phyloP scores from a whole-genome alignment of 2,888 invertebrate genomes.

The Melinopterus prodromus region DNA sequence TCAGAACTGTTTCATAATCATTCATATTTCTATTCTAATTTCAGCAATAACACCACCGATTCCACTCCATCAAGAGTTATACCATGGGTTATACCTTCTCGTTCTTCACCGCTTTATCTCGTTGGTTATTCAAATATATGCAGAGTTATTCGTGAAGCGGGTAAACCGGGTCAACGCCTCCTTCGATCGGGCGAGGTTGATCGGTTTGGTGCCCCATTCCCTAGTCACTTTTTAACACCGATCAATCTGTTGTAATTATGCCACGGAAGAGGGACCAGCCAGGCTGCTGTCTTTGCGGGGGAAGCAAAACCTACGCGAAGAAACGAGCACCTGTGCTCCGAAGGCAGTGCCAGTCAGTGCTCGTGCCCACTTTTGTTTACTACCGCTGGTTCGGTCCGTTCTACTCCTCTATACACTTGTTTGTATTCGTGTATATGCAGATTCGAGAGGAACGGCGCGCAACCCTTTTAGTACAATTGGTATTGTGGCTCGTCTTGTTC shows the following conservation, averaged over 20 bases:
- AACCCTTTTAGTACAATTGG: background rate
- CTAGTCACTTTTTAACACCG: background rate
- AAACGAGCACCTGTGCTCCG: background rate
- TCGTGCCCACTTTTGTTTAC: background rate
- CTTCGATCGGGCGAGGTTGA: background rate
- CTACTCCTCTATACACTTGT: background rate
- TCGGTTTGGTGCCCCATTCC: background rate
- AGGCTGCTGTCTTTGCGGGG: background rate
- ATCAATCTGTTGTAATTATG: background rate
- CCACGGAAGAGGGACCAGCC: background rate
- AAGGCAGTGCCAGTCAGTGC: background rate
- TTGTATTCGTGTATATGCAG: background rate
- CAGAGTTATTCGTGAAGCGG: background rate
- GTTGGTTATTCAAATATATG: background rate
- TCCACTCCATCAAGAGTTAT: background rate
- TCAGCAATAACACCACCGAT: background rate
- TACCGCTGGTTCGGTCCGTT: background rate
- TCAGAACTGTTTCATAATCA: too few relatives aligned
- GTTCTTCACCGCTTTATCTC: background rate
- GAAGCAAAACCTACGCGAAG: background rate
- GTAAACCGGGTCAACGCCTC: conserved; percentile 4
- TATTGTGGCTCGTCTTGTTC: too few relatives aligned
- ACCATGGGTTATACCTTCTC: background rate
- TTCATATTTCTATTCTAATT: background rate
- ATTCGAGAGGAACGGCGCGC: background rate